Base-by-base conservation (phyloP, 2,888 invertebrate species). In the Aphodius granarius region DNA sequence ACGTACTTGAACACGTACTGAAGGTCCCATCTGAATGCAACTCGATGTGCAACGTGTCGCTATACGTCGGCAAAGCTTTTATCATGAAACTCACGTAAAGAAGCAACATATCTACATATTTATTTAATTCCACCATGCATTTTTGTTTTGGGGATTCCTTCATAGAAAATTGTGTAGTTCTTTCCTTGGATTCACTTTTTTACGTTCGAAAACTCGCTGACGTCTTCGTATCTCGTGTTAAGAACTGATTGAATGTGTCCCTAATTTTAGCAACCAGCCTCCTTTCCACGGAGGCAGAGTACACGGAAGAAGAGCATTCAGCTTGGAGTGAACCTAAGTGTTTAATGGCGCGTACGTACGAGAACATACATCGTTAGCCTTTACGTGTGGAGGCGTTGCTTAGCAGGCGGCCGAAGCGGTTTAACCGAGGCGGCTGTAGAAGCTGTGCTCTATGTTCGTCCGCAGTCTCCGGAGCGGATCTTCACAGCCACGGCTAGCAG, bases 291-390 rank as follows among this genome's bases (percentile, higher is more conserved):
- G 43, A 43, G 43, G n/a, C n/a, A 43, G 43, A 43, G 43, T 43
- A 6, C 1, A 43, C 43, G 43, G 43, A 43, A 43, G 43, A 43
- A 43, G 43, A 43, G 43, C 43, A 68, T 77, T 75, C 79, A 77
- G 81, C 81, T 82, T 81, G 81, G 81, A 82, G 81, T 77, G 78
- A 78, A 76, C 71, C 76, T 77, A 81, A 81, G 80, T 80, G 82
- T 82, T 82, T 83, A 83, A 83, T 83, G 83, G 82, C 81, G 81
- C 81, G 82, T 80, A 80, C 80, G 81, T 82, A 81, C 81, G 81
- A 78, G 81, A 81, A 82, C 81, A 81, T 82, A 81, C 80, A 78
- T 79, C 79, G 79, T 80, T 78, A 78, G 74, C 66, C 76, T 78
- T 78, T 78, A 77, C 75, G 75, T 66, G 72, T 75, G 71, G 43